phyloP scores from a whole-genome alignment of 2,797 vertebrate species.

The Erpetoichthys calabaricus region DNA sequence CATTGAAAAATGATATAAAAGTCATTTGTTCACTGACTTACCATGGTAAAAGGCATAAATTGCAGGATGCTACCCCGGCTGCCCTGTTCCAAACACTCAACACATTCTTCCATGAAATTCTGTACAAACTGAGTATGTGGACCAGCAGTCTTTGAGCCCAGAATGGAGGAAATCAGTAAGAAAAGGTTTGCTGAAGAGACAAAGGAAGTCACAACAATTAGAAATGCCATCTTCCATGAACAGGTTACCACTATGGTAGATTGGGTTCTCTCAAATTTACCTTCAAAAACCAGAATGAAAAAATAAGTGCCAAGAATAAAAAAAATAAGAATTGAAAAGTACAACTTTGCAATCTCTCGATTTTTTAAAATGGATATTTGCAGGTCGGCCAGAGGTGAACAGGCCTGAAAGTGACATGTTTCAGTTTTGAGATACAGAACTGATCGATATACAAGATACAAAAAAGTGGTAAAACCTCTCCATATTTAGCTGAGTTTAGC shows the following conservation, averaged over 20 bases:
- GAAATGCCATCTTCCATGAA: not conserved
- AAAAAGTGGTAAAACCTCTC: not conserved
- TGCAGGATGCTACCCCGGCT: slow-evolving; percentile 83
- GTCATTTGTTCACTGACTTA: slow-evolving; percentile 35
- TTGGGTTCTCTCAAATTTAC: not conserved
- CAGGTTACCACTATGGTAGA: not conserved
- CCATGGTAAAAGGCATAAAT: slow-evolving; percentile 96
- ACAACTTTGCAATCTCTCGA: not conserved
- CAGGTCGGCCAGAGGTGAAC: no score
- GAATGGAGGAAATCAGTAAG: slow-evolving; percentile 80
- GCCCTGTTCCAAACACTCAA: slow-evolving; percentile 84
- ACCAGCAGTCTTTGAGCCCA: slow-evolving; percentile 78
- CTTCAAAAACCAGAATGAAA: not conserved
- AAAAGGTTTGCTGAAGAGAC: slow-evolving; percentile 75
- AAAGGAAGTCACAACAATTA: not conserved
- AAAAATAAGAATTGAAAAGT: not conserved
- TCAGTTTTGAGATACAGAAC: no score
- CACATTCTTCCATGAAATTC: slow-evolving; percentile 94
- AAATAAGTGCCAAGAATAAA: not conserved
- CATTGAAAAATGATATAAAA: no score
- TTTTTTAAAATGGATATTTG: no score
- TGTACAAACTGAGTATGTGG: slow-evolving; percentile 95
- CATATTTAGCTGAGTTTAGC: not conserved
- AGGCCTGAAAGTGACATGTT: no score
- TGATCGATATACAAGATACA: no score